Conservation (phyloP, 2,797 vertebrate genomes). For the Phataginus tricuspis region DNA sequence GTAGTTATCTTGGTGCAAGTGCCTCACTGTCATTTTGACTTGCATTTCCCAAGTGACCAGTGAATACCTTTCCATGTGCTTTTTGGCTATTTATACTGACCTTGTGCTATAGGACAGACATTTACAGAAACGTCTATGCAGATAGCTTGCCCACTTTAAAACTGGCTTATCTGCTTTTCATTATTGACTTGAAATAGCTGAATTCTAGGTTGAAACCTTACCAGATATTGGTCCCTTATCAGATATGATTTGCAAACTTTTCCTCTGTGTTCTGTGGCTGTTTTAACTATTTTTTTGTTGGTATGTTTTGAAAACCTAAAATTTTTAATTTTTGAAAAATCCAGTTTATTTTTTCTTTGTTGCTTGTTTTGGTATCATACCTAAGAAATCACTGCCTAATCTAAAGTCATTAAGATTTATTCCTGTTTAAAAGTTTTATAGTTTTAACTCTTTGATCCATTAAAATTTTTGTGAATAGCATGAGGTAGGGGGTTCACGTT, state of each 20-base stretch:
- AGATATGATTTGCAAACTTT: background rate
- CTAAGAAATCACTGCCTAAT: background rate
- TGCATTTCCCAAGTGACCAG: background rate
- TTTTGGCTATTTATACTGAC: background rate
- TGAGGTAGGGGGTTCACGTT: background rate
- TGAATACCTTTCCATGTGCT: background rate
- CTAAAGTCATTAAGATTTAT: background rate
- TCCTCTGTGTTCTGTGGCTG: background rate
- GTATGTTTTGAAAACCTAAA: background rate
- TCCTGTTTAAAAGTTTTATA: background rate
- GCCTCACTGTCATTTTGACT: background rate
- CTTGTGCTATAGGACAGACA: too few species aligned
- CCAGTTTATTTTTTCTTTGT: background rate
- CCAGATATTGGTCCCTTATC: background rate
- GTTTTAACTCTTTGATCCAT: background rate
- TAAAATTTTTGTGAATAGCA: background rate
- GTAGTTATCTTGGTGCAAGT: background rate
- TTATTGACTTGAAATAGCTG: background rate
- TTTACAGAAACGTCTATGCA: background rate
- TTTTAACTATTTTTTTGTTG: background rate
- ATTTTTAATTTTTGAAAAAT: background rate
- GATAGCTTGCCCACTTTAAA: constrained; percentile 7
- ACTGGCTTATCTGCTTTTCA: background rate
- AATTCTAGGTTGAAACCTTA: background rate
- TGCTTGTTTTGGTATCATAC: background rate